phyloP scores from a whole-genome alignment of 1,140 invertebrate species.

The Drosophila sp. region DNA sequence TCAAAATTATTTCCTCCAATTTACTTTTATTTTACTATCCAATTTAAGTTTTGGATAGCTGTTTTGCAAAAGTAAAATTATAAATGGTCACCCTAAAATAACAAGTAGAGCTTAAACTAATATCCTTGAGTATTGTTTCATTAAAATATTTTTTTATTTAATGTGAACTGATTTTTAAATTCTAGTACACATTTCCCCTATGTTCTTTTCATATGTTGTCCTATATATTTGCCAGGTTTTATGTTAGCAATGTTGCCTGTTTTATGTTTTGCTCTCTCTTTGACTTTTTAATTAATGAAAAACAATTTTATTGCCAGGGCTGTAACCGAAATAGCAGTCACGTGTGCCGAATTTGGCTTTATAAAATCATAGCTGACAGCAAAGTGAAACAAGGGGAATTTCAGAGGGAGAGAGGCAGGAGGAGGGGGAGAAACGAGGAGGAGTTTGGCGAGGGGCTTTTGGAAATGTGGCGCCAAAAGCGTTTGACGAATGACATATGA shows the following conservation, averaged over 20 bases:
- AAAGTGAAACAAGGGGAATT: background rate
- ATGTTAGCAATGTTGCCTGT: background rate
- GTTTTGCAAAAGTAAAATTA: background rate
- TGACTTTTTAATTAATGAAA: conserved; percentile 43
- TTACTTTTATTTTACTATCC: no score
- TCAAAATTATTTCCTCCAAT: no score
- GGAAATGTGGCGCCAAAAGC: conserved; percentile 25
- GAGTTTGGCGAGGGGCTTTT: no score
- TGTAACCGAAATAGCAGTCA: conserved; percentile 28
- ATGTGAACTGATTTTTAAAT: no score
- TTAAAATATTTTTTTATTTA: no score
- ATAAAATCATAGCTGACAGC: conserved; percentile 9
- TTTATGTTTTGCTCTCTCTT: conserved; percentile 9
- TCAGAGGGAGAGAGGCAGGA: background rate
- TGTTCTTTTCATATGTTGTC: background rate
- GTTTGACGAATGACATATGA: conserved; percentile 23
- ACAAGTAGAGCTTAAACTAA: no score
- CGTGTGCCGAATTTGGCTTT: conserved; percentile 20
- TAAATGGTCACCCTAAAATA: background rate
- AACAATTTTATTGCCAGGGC: conserved; percentile 34
- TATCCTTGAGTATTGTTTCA: no score
- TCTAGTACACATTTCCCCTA: no score
- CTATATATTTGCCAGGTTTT: background rate
- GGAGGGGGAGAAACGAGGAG: background rate
- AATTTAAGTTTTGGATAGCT: no score